These are phyloP conservation scores for Palythoa grandis DNA, from an alignment of 92 coral and sea anemone species.

Conservation along the genomic window DNA sequence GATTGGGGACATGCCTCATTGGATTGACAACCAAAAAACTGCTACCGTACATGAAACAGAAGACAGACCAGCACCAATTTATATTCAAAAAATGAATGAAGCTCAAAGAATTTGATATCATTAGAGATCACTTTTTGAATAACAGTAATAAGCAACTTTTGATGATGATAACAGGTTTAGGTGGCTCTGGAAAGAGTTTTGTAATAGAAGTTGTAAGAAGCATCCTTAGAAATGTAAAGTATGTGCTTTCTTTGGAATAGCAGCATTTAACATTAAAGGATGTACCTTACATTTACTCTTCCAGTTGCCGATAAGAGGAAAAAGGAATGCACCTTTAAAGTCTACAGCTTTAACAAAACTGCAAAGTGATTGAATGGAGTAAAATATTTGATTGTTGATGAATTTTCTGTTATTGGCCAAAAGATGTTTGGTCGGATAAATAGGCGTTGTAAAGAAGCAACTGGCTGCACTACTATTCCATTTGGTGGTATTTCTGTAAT, in stretches of 20 bases:
- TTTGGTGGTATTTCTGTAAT: conserved; percentile 70
- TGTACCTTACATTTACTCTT: conserved; percentile 59
- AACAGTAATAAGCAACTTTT: conserved; percentile 48
- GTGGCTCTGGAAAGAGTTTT: conserved; percentile 65
- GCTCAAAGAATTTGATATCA: conserved; percentile 50
- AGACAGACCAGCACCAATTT: background rate
- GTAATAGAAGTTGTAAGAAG: conserved; percentile 57
- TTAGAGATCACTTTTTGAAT: conserved; percentile 46
- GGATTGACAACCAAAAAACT: conserved; percentile 49
- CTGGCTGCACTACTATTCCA: conserved; percentile 54
- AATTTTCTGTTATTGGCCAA: conserved; percentile 58
- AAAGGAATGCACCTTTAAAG: conserved; percentile 47
- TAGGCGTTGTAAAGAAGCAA: conserved; percentile 64
- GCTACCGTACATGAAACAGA: background rate
- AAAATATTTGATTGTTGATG: conserved; percentile 62
- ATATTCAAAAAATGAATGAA: conserved; percentile 20
- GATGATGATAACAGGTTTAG: conserved; percentile 57
- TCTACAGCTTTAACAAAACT: conserved; percentile 44
- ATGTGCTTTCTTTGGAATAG: conserved; percentile 65
- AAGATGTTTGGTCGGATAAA: conserved; percentile 64
- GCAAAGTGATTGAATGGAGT: conserved; percentile 53
- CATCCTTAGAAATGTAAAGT: conserved; percentile 48
- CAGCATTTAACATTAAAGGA: conserved; percentile 57
- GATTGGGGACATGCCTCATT: conserved; percentile 60
- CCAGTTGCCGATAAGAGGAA: conserved; percentile 60